phyloP scores from a whole-genome alignment of 2,888 invertebrate genomes.

The Gandaritis pyraliata region DNA sequence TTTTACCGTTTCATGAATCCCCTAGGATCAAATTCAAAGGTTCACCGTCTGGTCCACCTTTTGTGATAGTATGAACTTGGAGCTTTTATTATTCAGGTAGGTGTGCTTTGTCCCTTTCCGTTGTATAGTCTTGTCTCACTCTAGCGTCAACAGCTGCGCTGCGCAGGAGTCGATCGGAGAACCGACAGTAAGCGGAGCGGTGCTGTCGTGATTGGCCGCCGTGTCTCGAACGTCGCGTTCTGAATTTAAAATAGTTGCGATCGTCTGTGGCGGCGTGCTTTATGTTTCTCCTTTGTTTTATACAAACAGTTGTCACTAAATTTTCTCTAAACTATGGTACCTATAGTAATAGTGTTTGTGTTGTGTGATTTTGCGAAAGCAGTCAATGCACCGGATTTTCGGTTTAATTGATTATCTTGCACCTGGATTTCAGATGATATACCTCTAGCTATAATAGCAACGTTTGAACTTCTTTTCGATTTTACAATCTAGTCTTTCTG shows the following conservation, averaged over 20 bases:
- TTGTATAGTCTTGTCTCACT: slow-evolving; percentile 54
- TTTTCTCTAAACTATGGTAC: slow-evolving; percentile 51
- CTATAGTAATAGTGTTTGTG: slow-evolving; percentile 48
- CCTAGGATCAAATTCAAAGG: slow-evolving; percentile 56
- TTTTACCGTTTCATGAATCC: slow-evolving; percentile 41
- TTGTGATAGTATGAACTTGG: slow-evolving; percentile 59
- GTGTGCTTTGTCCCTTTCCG: slow-evolving; percentile 61
- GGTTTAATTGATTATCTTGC: slow-evolving; percentile 50
- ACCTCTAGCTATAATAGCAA: slow-evolving; percentile 39
- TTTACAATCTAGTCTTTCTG: slow-evolving; percentile 21
- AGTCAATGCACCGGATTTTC: slow-evolving; percentile 58
- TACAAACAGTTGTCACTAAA: slow-evolving; percentile 30
- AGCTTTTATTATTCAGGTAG: slow-evolving; percentile 79
- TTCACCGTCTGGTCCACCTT: slow-evolving; percentile 60
- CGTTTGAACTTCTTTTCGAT: slow-evolving; percentile 35
- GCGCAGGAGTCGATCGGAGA: slow-evolving; percentile 76
- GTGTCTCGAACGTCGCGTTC: slow-evolving; percentile 56
- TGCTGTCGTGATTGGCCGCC: slow-evolving; percentile 75
- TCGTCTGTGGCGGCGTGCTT: slow-evolving; percentile 65
- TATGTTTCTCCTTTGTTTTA: slow-evolving; percentile 55
- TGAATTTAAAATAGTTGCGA: slow-evolving; percentile 72
- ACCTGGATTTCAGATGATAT: slow-evolving; percentile 44
- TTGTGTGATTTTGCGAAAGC: slow-evolving; percentile 56
- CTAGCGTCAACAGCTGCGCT: slow-evolving; percentile 62
- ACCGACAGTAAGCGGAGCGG: slow-evolving; percentile 79